Evolutionary conservation across 2,113 vertebrate species (phyloP), one percentile per base, ranked within the genome.

Genomic region (cattle (Bos taurus)): DNA sequence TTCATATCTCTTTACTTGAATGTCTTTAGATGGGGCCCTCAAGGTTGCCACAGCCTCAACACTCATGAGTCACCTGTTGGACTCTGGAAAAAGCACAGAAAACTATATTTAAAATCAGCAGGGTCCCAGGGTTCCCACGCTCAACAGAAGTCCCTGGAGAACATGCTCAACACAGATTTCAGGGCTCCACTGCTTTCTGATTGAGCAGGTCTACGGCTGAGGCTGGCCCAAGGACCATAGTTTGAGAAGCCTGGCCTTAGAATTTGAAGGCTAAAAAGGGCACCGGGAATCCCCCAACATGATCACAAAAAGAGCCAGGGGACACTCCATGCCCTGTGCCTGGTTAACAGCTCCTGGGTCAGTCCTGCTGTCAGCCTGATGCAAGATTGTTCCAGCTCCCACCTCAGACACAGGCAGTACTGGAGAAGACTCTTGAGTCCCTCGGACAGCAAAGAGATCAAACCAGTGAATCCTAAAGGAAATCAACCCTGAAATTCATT

Each of bases 301-400:
- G 71, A 91, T 36, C 48, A 8, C 7, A 33, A 3, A 26, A 43
- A 46, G 36, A 85, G 16, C 40, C 7, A 40, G 52, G n/a, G 15
- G 46, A 7, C 17, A 2, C n/a, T 17, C 40, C 0, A 0, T 0
- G 1, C 2, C 57, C 62, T 6, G 3, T 2, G 46, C 30, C 17
- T 33, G 9, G 62, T 28, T n/a, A 33, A 23, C 0, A 26, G 80
- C 3, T 26, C 23, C 46, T 87, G 80, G 23, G 33, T 23, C 6
- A 7, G n/a, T n/a, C 88, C 52, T 13, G 15, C 5, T 23, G 21
- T 7, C 3, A 25, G 57, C 26, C 6, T 56, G 28, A 67, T 7
- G 3, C 23, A 28, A 52, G 16, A 25, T 52, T 48, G 30, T 25
- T 62, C 15, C 36, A 13, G 14, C 54, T 82, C 17, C 2, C 40